Percentiles rank a stretch among this genome's conserved stretches.
phyloP scores from a whole-genome alignment of 2,797 vertebrate genomes.

The Melanotaenia maccullochi region DNA sequence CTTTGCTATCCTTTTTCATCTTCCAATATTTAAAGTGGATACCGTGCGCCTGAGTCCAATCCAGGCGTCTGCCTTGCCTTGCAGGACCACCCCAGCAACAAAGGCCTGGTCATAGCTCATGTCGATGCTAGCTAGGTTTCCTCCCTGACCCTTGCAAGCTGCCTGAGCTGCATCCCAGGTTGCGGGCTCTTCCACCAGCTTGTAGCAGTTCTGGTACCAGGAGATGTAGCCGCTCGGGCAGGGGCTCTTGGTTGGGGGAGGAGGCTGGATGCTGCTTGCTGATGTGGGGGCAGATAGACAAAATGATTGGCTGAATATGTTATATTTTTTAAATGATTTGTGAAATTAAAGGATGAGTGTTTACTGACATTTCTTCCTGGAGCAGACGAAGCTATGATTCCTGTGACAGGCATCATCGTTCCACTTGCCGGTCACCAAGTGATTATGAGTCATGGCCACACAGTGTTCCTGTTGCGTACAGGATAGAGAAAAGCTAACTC shows the following conservation, averaged over 20 bases:
- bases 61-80: constrained; percentile 78
- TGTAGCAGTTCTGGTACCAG: constrained; percentile 86
- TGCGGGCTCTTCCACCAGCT: constrained; percentile 71
- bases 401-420: constrained; percentile 79
- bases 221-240: constrained; percentile 76
- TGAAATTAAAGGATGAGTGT: constrained; percentile 1
- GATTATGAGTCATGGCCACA: constrained; percentile 71
- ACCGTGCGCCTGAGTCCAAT: constrained; percentile 83
- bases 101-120: constrained; percentile 87
- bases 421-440: constrained; percentile 77
- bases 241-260: constrained; percentile 73
- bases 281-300: constrained; percentile 28
- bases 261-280: constrained; percentile 75
- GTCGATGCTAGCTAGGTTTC: constrained; percentile 83
- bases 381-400: constrained; percentile 81
- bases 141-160: constrained; percentile 67
- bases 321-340: background rate
- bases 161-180: constrained; percentile 77
- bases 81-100: constrained; percentile 77
- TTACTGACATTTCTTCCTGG: constrained; percentile 80
- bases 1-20: background rate
- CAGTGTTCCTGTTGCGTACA: constrained; percentile 79
- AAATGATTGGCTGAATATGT: background rate
- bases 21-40: background rate
- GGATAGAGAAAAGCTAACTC: background rate